Evolutionary conservation across 2,113 vertebrate species (phyloP).

Genomic region (Heterotilapia buettikoferi): DNA sequence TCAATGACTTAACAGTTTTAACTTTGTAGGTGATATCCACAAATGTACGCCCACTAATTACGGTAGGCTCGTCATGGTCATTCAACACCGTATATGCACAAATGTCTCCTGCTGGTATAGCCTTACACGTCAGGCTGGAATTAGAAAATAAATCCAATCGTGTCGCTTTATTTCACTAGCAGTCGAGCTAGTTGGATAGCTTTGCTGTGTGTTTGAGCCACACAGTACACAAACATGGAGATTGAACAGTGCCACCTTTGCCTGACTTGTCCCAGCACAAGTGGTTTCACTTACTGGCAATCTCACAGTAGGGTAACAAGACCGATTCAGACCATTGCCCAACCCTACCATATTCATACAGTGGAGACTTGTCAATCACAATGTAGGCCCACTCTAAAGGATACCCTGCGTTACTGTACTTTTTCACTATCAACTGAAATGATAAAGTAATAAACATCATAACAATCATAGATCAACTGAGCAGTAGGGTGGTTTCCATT

Average conservation of each 20-base stretch:
- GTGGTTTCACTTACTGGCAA: not conserved
- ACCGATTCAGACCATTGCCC: fast-evolving
- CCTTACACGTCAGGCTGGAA: not conserved
- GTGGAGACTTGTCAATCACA: not conserved
- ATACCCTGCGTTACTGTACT: not conserved
- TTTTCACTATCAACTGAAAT: not conserved
- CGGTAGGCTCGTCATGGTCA: not conserved
- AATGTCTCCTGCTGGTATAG: not conserved
- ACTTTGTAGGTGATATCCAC: not conserved
- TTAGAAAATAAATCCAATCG: not conserved
- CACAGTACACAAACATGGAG: not conserved
- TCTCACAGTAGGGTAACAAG: not conserved
- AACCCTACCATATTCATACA: not conserved
- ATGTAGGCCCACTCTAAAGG: not conserved
- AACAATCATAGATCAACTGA: not conserved
- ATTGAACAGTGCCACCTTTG: not conserved
- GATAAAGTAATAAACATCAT: not conserved
- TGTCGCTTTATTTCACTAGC: not conserved
- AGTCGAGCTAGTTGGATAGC: not conserved
- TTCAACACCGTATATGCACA: not conserved
- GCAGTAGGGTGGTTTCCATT: not conserved
- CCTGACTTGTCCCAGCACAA: not conserved
- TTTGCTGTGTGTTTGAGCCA: not conserved
- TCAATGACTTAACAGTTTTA: not conserved
- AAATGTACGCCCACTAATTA: not conserved